phyloP scores from a whole-genome alignment of 2,797 vertebrate genomes.

The Betta splendens region DNA sequence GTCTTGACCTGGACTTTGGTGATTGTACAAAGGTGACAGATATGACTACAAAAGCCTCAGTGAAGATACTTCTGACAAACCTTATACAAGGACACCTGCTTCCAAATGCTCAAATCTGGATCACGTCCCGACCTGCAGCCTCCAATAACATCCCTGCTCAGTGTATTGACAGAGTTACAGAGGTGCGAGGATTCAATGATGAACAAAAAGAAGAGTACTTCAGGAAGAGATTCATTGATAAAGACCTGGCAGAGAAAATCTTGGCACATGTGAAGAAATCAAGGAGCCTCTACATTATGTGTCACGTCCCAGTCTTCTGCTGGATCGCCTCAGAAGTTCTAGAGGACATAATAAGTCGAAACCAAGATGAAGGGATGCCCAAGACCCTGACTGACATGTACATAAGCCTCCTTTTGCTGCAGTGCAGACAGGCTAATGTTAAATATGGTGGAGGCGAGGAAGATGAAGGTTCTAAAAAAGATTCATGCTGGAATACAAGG shows the following conservation, averaged over 20 bases:
- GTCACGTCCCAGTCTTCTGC: conserved; percentile 60
- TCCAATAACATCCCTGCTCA: conserved; percentile 42
- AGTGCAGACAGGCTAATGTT: conserved; percentile 37
- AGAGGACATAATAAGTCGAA: conserved; percentile 20
- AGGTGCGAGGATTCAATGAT: conserved; percentile 68
- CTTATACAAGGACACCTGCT: conserved; percentile 64
- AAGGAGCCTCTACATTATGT: conserved; percentile 52
- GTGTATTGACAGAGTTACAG: conserved; percentile 58
- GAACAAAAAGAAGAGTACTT: conserved; percentile 65
- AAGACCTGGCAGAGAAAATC: conserved; percentile 18
- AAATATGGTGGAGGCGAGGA: conserved; percentile 29
- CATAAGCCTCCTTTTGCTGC: conserved; percentile 39
- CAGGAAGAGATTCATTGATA: conserved; percentile 33
- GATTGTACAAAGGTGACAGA: accelerated
- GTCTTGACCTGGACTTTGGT: background rate
- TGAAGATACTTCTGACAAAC: conserved; percentile 49
- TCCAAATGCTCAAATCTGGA: conserved; percentile 61
- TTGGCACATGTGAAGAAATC: conserved; percentile 43
- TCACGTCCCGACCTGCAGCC: conserved; percentile 67
- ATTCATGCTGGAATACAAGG: conserved; percentile 25
- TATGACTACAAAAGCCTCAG: background rate
- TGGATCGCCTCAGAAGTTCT: conserved; percentile 57
- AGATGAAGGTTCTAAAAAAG: conserved; percentile 1
- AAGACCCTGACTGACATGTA: conserved; percentile 57
- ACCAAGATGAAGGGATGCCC: conserved; percentile 30